Evolutionary conservation across 2,797 vertebrate species (phyloP).

Genomic region (Anguilla marmorata): DNA sequence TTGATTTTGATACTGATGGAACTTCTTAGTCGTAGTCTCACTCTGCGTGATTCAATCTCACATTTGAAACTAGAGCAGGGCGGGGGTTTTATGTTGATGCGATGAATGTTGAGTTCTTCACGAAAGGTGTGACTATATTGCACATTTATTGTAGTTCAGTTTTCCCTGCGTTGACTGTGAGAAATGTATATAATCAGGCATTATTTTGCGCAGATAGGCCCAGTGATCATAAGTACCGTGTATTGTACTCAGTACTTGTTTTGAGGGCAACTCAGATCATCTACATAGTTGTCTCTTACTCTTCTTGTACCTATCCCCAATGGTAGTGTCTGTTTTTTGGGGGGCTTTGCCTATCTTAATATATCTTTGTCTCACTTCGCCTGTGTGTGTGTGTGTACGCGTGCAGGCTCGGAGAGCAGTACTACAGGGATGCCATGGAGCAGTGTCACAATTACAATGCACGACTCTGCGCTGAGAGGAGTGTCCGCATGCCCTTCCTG

Average conservation of each 20-base stretch:
- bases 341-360: background rate
- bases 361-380: constrained; percentile 1
- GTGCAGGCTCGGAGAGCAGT: constrained; percentile 88
- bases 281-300: background rate
- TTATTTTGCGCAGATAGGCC: background rate
- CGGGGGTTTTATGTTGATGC: background rate
- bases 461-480: constrained; percentile 90
- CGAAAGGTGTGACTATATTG: background rate
- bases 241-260: constrained; percentile 50
- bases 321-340: background rate
- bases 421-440: constrained; percentile 96
- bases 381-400: background rate
- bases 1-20: too few species aligned
- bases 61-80: background rate
- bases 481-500: constrained; percentile 93
- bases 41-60: background rate
- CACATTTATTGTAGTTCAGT: background rate
- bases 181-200: background rate
- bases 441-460: constrained; percentile 98
- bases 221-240: background rate
- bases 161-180: background rate
- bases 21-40: too few species aligned
- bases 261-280: background rate
- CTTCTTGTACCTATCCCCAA: background rate
- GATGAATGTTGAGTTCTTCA: background rate